Percentiles rank a stretch among this genome's conserved stretches.
These are phyloP conservation scores for Amphimedon queenslandica DNA, from an alignment of 37 sponge, comb jelly and placozoan genomes.

Conservation along the genomic window DNA sequence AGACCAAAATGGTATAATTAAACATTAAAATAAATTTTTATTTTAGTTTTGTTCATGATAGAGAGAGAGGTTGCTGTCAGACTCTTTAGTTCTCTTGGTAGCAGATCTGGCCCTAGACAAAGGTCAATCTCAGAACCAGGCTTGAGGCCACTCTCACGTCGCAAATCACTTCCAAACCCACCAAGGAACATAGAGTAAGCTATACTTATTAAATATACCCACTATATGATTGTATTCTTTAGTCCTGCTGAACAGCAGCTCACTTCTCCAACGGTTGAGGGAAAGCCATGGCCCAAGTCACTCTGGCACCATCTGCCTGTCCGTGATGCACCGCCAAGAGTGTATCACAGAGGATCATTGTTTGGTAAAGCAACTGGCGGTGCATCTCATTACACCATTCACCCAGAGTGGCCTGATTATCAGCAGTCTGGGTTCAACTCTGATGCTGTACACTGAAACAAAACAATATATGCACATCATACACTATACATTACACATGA, in stretches of 20 bases:
- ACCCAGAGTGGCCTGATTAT: constrained; percentile 91
- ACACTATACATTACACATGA: not conserved
- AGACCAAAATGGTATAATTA: constrained; percentile 43
- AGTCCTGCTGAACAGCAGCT: not conserved
- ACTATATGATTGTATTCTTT: not conserved
- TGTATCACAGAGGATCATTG: constrained; percentile 74
- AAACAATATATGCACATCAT: constrained; percentile 8
- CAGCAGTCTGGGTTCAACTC: not conserved
- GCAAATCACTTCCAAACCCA: not conserved
- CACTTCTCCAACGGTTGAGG: not conserved
- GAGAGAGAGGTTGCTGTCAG: constrained; percentile 70
- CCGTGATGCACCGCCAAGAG: constrained; percentile 76
- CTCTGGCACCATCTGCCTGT: constrained; percentile 69
- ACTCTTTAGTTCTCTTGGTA: constrained; percentile 66
- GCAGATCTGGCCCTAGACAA: constrained; percentile 24
- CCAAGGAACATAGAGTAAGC: not conserved
- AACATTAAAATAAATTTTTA: not conserved
- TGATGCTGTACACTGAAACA: constrained; percentile 6
- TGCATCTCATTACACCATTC: constrained; percentile 73
- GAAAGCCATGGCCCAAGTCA: constrained; percentile 43
- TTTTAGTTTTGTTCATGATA: constrained; percentile 1
- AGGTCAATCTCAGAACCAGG: constrained; percentile 27
- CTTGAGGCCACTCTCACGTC: not conserved
- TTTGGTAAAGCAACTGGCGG: constrained; percentile 62
- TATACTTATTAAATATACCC: not conserved